Conservation (phyloP, 2,888 invertebrate species). For the Mythimna ferrago region DNA sequence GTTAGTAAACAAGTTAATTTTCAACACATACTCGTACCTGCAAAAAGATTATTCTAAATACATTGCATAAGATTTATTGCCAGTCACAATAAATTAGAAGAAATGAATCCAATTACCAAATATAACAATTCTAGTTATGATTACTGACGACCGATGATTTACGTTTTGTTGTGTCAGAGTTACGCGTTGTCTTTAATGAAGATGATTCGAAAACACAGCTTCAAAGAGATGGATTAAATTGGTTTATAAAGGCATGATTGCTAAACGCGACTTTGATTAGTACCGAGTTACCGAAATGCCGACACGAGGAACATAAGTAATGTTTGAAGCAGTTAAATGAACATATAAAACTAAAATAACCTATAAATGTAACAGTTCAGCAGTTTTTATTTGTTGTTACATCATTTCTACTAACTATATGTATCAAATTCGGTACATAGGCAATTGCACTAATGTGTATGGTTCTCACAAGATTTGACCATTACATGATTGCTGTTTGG, state of each 20-base stretch:
- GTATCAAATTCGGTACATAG: not conserved
- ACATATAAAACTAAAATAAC: not conserved
- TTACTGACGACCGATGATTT: conserved; percentile 48
- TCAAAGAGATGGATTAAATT: conserved; percentile 45
- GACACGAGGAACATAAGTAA: not conserved
- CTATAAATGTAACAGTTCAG: not conserved
- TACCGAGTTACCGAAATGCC: conserved; percentile 2
- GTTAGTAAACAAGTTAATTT: not conserved
- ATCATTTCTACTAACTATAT: not conserved
- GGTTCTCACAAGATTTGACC: too few species aligned
- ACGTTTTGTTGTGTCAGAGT: conserved; percentile 43
- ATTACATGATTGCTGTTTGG: too few species aligned
- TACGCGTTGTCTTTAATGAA: conserved; percentile 37
- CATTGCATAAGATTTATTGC: conserved; percentile 13
- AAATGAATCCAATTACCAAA: conserved; percentile 46
- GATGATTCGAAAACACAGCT: conserved; percentile 35
- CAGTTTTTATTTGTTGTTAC: not conserved
- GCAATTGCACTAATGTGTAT: too few species aligned
- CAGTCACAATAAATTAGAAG: conserved; percentile 36
- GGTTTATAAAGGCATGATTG: conserved; percentile 27
- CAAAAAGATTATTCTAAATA: conserved; percentile 21
- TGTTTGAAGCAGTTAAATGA: not conserved
- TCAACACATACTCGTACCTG: not conserved
- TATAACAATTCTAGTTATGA: conserved; percentile 50
- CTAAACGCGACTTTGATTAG: conserved; percentile 39